phyloP scores from a whole-genome alignment of 2,888 invertebrate genomes.

The Ophion obscuratus region DNA sequence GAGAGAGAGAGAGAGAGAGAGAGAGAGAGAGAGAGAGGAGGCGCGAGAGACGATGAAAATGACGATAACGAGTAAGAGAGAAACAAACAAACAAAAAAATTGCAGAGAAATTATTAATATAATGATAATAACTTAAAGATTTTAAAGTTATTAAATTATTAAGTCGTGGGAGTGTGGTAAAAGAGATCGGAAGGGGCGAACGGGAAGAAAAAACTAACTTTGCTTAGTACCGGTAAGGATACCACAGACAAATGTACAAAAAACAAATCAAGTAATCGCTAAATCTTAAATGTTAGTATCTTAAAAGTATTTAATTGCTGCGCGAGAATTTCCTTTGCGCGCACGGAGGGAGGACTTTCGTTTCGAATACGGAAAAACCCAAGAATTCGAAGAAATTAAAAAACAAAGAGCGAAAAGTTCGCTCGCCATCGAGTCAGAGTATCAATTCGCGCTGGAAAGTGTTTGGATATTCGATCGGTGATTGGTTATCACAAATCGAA shows the following conservation, averaged over 20 bases:
- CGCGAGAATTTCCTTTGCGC: conserved; percentile 18
- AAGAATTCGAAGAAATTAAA: conserved; percentile 33
- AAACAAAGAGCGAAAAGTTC: conserved; percentile 17
- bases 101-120: conserved; percentile 82
- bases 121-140: conserved; percentile 80
- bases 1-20: conserved; percentile 70
- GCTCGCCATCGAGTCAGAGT: conserved; percentile 22
- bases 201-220: conserved; percentile 58
- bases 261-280: conserved; percentile 78
- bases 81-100: conserved; percentile 55
- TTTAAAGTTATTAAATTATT: conserved; percentile 83
- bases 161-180: conserved; percentile 64
- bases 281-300: conserved; percentile 82
- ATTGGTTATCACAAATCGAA: background rate
- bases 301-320: conserved; percentile 79
- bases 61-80: conserved; percentile 39
- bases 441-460: conserved; percentile 27
- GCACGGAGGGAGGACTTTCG: conserved; percentile 51
- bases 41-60: conserved; percentile 22
- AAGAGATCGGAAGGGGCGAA: conserved; percentile 38
- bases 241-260: conserved; percentile 83
- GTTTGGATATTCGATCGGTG: background rate
- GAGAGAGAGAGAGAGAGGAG: conserved; percentile 38
- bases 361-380: conserved; percentile 56
- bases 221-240: conserved; percentile 68